Evolutionary conservation across 2,797 vertebrate genomes (phyloP), one percentile per base, ranked within the genome.

Genomic region (Pseudomugil gertrudae): DNA sequence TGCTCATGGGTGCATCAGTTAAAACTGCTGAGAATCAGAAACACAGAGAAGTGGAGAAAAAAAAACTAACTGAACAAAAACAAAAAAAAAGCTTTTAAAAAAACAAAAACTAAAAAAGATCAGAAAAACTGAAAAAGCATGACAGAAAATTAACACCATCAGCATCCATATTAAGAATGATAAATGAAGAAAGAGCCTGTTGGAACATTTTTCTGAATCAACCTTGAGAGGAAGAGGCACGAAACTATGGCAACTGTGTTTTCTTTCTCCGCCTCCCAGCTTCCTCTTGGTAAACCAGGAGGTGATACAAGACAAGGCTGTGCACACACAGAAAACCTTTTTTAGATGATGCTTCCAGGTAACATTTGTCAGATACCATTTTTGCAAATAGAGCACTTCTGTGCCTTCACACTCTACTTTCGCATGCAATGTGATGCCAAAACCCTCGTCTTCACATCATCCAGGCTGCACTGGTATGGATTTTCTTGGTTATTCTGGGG

Each of bases 201-300:
- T 4, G 10, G 48, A 85, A 79, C 58, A 56, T 72, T 86, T 81
- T 79, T 69, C 68, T 87, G 73, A 78, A 76, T 67, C 61, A 60
- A 82, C 69, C 73, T 69, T 27, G 74, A 76, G 72, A 84, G 69
- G 66, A 36, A 67, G 61, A 83, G 61, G 65, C 15, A 43, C 74
- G 91, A 90, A 88, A 89, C 91, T 91, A 92, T 92, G 89, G 91
- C 91, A 92, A 91, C 91, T 63, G 83, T 43, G 70, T 74, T 74
- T 70, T 53, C 66, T 73, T 61, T 85, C 78, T 84, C 60, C 45
- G 24, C 70, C 80, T 81, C 75, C 77, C 58, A 80, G 79, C 74
- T 76, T 83, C 69, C 59, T 75, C 63, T 84, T 76, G 76, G 61
- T 66, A 43, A 74, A 45, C 78, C 38, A 57, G 76, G 72, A 75